Percentiles rank a stretch among this genome's conserved stretches.
Evolutionary conservation across 1,140 invertebrate species (phyloP).

Genomic region (Pectinophora gossypiella): DNA sequence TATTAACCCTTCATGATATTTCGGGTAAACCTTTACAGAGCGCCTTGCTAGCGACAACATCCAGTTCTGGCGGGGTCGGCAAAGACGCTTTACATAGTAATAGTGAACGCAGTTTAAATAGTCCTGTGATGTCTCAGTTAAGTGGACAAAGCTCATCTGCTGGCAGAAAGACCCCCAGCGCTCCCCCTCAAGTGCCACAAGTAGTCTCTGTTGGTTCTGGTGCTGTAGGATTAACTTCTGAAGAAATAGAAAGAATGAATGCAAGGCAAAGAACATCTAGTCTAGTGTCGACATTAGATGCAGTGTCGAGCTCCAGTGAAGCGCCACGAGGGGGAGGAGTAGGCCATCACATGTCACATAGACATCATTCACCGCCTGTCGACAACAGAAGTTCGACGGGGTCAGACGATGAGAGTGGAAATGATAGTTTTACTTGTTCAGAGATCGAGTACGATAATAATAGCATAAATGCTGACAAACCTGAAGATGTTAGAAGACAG

Average conservation of each 20-base stretch:
- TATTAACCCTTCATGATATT: constrained; percentile 94
- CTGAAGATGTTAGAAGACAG: constrained; percentile 78
- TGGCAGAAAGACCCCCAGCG: constrained; percentile 80
- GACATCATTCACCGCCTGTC: constrained; percentile 82
- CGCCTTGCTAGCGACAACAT: constrained; percentile 90
- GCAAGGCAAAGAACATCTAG: constrained; percentile 90
- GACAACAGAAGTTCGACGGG: constrained; percentile 86
- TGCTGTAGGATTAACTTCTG: constrained; percentile 90
- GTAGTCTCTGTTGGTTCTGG: constrained; percentile 77
- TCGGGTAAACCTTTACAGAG: constrained; percentile 94
- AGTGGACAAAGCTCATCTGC: constrained; percentile 88
- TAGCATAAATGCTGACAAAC: constrained; percentile 87
- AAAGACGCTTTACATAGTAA: constrained; percentile 90
- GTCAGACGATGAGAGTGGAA: constrained; percentile 95
- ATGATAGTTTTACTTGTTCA: constrained; percentile 98
- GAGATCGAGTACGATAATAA: constrained; percentile 98
- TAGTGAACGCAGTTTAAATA: constrained; percentile 92
- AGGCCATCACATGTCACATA: constrained; percentile 78
- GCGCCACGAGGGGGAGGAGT: constrained; percentile 81
- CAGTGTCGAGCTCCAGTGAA: constrained; percentile 94
- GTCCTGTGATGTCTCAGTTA: constrained; percentile 92
- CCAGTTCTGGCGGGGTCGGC: constrained; percentile 88
- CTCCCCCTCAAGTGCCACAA: constrained; percentile 77
- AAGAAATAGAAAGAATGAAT: constrained; percentile 94
- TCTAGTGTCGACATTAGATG: constrained; percentile 93